These are phyloP conservation scores for Lepidurus couesii DNA, from an alignment of 1,140 invertebrate genomes.

Conservation along the genomic window DNA sequence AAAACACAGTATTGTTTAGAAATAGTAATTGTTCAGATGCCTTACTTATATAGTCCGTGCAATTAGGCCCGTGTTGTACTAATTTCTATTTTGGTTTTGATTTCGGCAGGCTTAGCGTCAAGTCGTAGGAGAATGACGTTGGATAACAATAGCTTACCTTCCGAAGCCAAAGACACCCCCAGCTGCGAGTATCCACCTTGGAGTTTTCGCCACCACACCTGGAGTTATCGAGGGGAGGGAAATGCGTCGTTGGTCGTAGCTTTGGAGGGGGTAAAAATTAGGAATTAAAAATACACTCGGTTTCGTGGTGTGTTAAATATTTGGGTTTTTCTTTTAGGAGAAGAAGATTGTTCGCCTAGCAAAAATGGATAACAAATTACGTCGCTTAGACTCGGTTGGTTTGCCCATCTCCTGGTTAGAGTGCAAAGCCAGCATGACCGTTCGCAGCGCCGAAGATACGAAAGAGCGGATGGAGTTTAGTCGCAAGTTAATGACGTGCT, in stretches of 20 bases:
- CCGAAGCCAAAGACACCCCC: slow-evolving; percentile 25
- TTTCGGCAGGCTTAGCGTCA: too few relatives aligned
- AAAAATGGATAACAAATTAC: slow-evolving; percentile 41
- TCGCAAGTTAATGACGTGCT: slow-evolving; percentile 44
- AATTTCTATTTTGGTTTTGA: too few relatives aligned
- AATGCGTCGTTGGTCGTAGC: slow-evolving; percentile 44
- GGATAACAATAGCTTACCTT: neutral
- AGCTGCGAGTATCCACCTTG: slow-evolving; percentile 31
- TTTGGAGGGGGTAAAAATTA: slow-evolving; percentile 3
- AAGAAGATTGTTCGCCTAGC: slow-evolving; percentile 46
- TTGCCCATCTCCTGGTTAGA: slow-evolving; percentile 28
- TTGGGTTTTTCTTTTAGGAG: slow-evolving; percentile 41
- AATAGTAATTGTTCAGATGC: neutral
- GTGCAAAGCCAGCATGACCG: slow-evolving; percentile 6
- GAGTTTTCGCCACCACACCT: slow-evolving; percentile 35
- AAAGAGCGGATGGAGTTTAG: slow-evolving; percentile 45
- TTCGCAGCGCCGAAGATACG: slow-evolving; percentile 30
- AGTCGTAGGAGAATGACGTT: neutral
- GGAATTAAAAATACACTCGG: neutral
- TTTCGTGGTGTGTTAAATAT: too few relatives aligned
- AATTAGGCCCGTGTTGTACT: neutral
- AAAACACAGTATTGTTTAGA: neutral
- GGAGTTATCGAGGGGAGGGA: slow-evolving; percentile 48
- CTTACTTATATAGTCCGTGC: neutral
- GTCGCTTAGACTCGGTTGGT: slow-evolving; percentile 31